phyloP scores from a whole-genome alignment of 2,113 vertebrate genomes.

The Dasyurus viverrinus region DNA sequence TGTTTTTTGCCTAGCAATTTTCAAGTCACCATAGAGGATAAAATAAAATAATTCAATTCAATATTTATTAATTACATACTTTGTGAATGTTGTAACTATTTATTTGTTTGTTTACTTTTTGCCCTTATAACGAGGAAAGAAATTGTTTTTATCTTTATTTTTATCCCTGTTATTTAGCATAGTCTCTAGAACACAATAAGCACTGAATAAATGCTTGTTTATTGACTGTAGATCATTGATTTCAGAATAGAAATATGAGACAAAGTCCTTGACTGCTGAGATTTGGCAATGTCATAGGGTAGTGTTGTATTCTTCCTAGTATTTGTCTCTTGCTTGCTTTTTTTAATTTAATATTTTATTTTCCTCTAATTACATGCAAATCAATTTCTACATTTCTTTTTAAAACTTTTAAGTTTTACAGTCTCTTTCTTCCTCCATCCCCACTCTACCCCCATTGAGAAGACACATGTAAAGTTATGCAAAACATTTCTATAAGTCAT shows the following conservation, averaged over 20 bases:
- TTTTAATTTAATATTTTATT: no score
- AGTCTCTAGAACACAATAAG: neutral
- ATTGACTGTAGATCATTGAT: neutral
- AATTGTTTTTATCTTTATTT: neutral
- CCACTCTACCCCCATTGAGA: no score
- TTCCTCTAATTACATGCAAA: no score
- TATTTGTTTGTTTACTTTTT: neutral
- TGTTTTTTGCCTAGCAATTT: neutral
- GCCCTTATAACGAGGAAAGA: neutral
- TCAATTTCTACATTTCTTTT: no score
- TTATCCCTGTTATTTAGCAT: neutral
- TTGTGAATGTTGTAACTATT: neutral
- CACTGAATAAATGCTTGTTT: neutral
- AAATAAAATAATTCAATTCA: neutral
- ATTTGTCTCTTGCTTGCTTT: neutral
- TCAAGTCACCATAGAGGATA: neutral
- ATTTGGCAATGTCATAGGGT: neutral
- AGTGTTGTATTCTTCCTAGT: neutral
- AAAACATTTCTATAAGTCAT: no score
- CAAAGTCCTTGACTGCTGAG: neutral
- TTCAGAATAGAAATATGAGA: neutral
- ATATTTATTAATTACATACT: neutral
- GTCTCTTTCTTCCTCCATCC: no score
- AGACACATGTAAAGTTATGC: no score
- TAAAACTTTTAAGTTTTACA: no score